Evolutionary conservation across 1,140 invertebrate genomes (phyloP).

Genomic region (Bombus terrestris): DNA sequence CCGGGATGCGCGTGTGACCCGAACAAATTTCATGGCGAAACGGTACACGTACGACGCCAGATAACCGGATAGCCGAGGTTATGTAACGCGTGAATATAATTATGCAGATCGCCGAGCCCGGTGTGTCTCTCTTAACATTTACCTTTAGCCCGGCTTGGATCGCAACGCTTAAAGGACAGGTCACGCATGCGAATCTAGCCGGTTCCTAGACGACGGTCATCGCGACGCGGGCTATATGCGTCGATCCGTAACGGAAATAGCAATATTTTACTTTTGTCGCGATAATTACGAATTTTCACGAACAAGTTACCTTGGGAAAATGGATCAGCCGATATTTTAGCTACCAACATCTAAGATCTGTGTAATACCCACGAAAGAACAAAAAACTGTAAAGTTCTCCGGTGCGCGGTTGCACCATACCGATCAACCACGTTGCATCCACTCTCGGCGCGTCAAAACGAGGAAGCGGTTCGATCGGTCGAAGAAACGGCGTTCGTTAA

Average conservation of each 20-base stretch:
- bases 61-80: conserved; percentile 73
- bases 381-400: not conserved
- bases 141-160: conserved; percentile 70
- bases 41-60: conserved; percentile 56
- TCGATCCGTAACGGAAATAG: not conserved
- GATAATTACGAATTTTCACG: not conserved
- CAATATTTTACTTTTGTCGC: not conserved
- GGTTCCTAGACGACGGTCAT: no score
- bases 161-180: conserved; percentile 52
- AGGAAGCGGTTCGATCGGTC: conserved; percentile 9
- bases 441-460: not conserved
- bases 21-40: conserved; percentile 55
- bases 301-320: not conserved
- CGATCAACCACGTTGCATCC: conserved; percentile 1
- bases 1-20: conserved; percentile 43
- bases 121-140: conserved; percentile 71
- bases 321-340: not conserved
- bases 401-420: not conserved
- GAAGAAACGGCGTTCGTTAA: conserved; percentile 40
- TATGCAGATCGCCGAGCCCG: conserved; percentile 71
- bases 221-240: not conserved
- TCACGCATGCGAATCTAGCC: conserved; percentile 48
- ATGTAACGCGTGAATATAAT: conserved; percentile 74
- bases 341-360: not conserved
- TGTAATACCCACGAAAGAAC: not conserved